Evolutionary conservation across 2,113 vertebrate genomes (phyloP).

Genomic region (Empidonax traillii): DNA sequence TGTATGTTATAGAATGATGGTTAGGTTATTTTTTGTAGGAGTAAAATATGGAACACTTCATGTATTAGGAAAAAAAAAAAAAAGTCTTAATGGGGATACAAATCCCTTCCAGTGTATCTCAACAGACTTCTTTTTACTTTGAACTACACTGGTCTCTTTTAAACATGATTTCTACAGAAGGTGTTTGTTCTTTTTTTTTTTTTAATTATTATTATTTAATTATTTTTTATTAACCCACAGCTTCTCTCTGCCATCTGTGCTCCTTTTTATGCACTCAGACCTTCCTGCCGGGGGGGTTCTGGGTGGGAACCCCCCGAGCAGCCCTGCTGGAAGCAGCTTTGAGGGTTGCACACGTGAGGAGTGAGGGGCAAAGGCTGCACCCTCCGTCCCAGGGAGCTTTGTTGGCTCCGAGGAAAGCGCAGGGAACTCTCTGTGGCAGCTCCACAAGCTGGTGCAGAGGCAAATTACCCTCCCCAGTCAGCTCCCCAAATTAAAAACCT

Average conservation of each 20-base stretch:
- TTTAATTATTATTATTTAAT: too few species aligned
- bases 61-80: background rate
- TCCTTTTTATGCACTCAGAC: background rate
- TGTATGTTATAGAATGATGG: background rate
- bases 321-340: accelerated
- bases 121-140: background rate
- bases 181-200: background rate
- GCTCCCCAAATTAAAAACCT: background rate
- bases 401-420: background rate
- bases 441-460: background rate
- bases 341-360: background rate
- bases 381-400: background rate
- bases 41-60: background rate
- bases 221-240: background rate
- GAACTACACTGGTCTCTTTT: background rate
- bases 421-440: background rate
- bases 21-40: background rate
- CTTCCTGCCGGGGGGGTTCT: background rate
- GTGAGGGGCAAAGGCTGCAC: background rate
- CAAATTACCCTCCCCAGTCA: background rate
- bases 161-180: background rate
- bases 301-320: accelerated
- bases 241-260: too few species aligned
- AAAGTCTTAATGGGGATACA: background rate
- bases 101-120: background rate